Evolutionary conservation across 2,797 vertebrate species (phyloP).

Genomic region (Rhincodon typus): DNA sequence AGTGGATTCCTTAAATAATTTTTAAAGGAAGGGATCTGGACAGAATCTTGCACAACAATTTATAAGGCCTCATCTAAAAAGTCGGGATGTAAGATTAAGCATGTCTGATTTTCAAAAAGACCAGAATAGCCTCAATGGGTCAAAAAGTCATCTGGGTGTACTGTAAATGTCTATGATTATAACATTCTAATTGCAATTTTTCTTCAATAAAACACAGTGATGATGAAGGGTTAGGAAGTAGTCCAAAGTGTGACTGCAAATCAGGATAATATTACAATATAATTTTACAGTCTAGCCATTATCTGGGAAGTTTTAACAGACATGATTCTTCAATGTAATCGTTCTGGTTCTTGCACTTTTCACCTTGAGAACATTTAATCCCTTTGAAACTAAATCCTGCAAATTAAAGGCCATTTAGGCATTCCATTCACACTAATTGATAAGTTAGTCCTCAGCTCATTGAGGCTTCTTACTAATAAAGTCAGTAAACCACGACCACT

Average conservation of each 20-base stretch:
- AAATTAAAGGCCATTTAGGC: constrained; percentile 59
- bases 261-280: not conserved
- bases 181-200: not conserved
- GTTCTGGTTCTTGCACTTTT: constrained; percentile 23
- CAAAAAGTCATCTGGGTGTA: not conserved
- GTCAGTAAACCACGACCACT: constrained; percentile 54
- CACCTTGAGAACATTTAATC: constrained; percentile 37
- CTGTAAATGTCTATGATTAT: not conserved
- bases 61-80: not conserved
- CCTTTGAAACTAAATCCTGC: constrained; percentile 57
- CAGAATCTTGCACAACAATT: not conserved
- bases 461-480: constrained; percentile 54
- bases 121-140: not conserved
- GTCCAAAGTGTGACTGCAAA: not conserved
- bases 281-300: not conserved
- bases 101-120: not conserved
- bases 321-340: constrained; percentile 13
- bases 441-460: constrained; percentile 56
- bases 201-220: not conserved
- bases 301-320: not conserved
- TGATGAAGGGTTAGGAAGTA: constrained; percentile 10
- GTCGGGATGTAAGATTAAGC: not conserved
- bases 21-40: not conserved
- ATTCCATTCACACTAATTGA: constrained; percentile 56
- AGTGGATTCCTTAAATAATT: not conserved